Conservation (phyloP, 2,113 vertebrate genomes). For the Speoplatyrhinus poulsoni region DNA sequence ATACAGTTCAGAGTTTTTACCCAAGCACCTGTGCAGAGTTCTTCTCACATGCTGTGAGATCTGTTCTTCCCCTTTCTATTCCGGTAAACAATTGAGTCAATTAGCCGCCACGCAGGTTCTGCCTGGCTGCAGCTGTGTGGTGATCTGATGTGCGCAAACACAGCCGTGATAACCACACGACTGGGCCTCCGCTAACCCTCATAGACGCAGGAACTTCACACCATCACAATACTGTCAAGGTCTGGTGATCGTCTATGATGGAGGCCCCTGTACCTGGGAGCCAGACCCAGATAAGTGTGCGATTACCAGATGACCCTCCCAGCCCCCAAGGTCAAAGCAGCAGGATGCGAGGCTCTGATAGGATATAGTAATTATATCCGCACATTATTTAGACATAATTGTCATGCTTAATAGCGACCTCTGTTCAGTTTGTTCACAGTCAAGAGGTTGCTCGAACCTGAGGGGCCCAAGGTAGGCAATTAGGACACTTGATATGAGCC, state of each 20-base stretch:
- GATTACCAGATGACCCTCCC: slow-evolving; percentile 44
- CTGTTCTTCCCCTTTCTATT: slow-evolving; percentile 10
- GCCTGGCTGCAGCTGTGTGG: slow-evolving; percentile 54
- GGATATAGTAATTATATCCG: slow-evolving; percentile 66
- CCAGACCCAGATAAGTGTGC: slow-evolving; percentile 66
- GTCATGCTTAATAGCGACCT: slow-evolving; percentile 61
- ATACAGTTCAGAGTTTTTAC: too few species aligned
- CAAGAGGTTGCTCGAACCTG: slow-evolving; percentile 13
- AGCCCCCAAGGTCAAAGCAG: slow-evolving; percentile 11
- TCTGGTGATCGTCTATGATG: slow-evolving; percentile 42
- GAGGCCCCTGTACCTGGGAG: slow-evolving; percentile 49
- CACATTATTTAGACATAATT: slow-evolving; percentile 61
- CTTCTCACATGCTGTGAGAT: neutral
- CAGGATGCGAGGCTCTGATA: slow-evolving; percentile 67
- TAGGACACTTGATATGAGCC: slow-evolving; percentile 71
- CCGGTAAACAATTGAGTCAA: slow-evolving; percentile 55
- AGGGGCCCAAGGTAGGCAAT: slow-evolving; percentile 64
- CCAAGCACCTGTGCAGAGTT: too few species aligned
- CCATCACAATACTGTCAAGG: slow-evolving; percentile 59
- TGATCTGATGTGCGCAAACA: slow-evolving; percentile 67
- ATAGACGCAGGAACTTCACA: slow-evolving; percentile 33
- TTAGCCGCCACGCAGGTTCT: slow-evolving; percentile 53
- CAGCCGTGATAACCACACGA: slow-evolving; percentile 57
- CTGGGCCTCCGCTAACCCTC: slow-evolving; percentile 43
- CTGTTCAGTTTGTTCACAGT: slow-evolving; percentile 46